phyloP scores from a whole-genome alignment of 1,140 invertebrate genomes.

The Drosophila novamexicana region DNA sequence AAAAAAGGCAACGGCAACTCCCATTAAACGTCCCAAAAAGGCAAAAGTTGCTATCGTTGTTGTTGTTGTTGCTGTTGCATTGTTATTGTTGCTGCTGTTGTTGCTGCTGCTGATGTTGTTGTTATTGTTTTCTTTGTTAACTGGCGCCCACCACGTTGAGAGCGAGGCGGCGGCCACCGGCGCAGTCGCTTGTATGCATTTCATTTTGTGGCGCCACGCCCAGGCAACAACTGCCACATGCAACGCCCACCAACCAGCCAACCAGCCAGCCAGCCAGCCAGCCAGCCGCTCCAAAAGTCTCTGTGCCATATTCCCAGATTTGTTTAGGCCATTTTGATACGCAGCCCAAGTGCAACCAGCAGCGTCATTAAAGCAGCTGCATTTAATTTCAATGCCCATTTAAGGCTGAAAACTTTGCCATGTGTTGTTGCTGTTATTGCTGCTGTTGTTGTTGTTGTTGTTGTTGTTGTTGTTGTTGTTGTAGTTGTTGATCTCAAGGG shows the following conservation, averaged over 20 bases:
- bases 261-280: slow-evolving; percentile 29
- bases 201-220: slow-evolving; percentile 69
- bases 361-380: slow-evolving; percentile 79
- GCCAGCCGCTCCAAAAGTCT: slow-evolving; percentile 19
- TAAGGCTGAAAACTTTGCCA: slow-evolving; percentile 54
- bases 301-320: slow-evolving; percentile 72
- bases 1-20: slow-evolving; percentile 82
- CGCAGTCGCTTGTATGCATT: slow-evolving; percentile 57
- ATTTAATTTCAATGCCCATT: slow-evolving; percentile 83
- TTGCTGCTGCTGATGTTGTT: slow-evolving; percentile 28
- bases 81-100: slow-evolving; percentile 41
- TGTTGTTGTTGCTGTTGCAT: slow-evolving; percentile 16
- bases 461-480: slow-evolving; percentile 13
- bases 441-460: slow-evolving; percentile 16
- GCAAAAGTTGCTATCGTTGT: slow-evolving; percentile 56
- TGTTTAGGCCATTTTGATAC: slow-evolving; percentile 64
- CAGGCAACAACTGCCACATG: slow-evolving; percentile 57
- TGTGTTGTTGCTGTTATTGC: slow-evolving; percentile 6
- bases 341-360: slow-evolving; percentile 36
- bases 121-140: slow-evolving; percentile 51
- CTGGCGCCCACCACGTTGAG: slow-evolving; percentile 69
- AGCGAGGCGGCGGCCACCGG: slow-evolving; percentile 58
- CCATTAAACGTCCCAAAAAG: slow-evolving; percentile 80
- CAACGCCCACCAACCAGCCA: slow-evolving; percentile 52
- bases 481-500: slow-evolving; percentile 43